Evolutionary conservation across 2,797 vertebrate genomes (phyloP), one percentile per base, ranked within the genome.

Genomic region (Heterohyrax brucei): DNA sequence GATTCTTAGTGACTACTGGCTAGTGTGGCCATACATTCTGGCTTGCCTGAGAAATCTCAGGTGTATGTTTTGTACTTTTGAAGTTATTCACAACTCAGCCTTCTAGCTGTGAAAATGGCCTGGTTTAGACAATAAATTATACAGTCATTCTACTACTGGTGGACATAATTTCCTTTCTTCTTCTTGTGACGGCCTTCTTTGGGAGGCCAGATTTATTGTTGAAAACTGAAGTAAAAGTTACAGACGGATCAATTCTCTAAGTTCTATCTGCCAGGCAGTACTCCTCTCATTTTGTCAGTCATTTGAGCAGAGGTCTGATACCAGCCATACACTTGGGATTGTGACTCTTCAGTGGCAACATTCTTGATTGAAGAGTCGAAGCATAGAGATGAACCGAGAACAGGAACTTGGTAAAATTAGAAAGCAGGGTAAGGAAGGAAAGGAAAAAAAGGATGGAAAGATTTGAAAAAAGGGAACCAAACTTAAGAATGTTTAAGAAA

Each of bases 391-490:
- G 53, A 76, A 46, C 18, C 86, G 12, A 81, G 82, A 85, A 78
- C 18, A n/a, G 39, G 44, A 89, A 64, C 64, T 82, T 92, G 50
- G 61, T 92, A 28, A 95, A n/a, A 95, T 39, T 68, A 88, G 79
- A 85, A 73, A 87, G 16, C 24, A 68, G 21, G 75, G 68, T 77
- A 72, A 26, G 33, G 59, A 24, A 86, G 21, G 50, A 76, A 53
- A 79, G 26, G 19, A 39, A 13, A 21, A 3, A 16, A 50, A 79
- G 46, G 24, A 21, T 39, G 56, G 68, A 85, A 94, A 70, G n/a
- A 61, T 48, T 30, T 82, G 33, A 75, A 61, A 79, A 66, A 77
- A 21, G n/a, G 7, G 92, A 2, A 78, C 61, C 48, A 4, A 84
- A 93, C 30, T 28, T 56, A 68, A 61, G 44, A 84, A 61, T 10